Conservation (phyloP, 2,888 invertebrate species). For the Drosophila mimica region DNA sequence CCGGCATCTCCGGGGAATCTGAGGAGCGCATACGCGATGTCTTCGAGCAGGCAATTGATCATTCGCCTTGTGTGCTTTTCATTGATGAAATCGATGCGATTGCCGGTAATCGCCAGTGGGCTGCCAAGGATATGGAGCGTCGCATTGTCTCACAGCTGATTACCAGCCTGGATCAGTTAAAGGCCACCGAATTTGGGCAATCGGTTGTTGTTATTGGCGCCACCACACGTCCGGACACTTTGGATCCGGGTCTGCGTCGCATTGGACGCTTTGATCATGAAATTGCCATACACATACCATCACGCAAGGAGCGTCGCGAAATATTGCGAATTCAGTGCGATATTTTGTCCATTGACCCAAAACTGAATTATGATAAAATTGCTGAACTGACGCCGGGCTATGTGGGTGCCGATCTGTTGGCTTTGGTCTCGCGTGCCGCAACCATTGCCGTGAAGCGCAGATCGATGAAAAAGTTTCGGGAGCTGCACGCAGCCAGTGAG, state of each 20-base stretch:
- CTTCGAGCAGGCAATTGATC: constrained; percentile 93
- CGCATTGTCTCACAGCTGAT: constrained; percentile 97
- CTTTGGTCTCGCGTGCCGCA: constrained; percentile 94
- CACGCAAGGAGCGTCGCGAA: constrained; percentile 91
- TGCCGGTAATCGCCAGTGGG: constrained; percentile 94
- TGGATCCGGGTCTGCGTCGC: constrained; percentile 96
- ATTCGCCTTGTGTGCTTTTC: constrained; percentile 94
- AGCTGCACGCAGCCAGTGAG: constrained; percentile 76
- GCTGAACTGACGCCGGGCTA: constrained; percentile 97
- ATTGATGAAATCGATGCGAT: constrained; percentile 99
- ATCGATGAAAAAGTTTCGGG: constrained; percentile 81
- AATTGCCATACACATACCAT: constrained; percentile 96
- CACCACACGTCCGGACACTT: constrained; percentile 95
- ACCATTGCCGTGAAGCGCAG: constrained; percentile 92
- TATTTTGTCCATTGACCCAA: constrained; percentile 88
- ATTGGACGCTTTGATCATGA: constrained; percentile 98
- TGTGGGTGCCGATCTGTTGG: constrained; percentile 97
- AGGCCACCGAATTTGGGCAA: constrained; percentile 82
- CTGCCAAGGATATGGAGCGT: constrained; percentile 97
- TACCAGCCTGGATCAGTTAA: constrained; percentile 92
- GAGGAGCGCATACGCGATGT: constrained; percentile 96
- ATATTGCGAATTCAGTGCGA: constrained; percentile 91
- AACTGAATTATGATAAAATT: constrained; percentile 90
- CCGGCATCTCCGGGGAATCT: constrained; percentile 97
- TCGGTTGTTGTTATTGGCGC: constrained; percentile 94